These are phyloP conservation scores for Microchirus variegatus DNA, from an alignment of 2,797 vertebrate species.

Conservation along the genomic window DNA sequence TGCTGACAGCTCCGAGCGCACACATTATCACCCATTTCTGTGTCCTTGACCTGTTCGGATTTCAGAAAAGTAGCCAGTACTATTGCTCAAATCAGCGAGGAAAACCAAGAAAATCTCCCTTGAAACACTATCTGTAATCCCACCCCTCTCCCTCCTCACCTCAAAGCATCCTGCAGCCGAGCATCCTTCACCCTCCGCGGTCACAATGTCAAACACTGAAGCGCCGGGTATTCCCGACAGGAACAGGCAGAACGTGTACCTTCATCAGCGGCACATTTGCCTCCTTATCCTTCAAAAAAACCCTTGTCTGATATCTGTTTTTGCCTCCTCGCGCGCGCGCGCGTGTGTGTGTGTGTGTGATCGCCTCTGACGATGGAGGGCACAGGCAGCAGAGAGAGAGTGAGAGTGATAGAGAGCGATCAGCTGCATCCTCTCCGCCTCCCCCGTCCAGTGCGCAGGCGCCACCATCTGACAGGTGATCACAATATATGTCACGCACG, in stretches of 20 bases:
- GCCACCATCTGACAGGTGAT: constrained; percentile 79
- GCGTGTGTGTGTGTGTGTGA: constrained; percentile 52
- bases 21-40: constrained; percentile 75
- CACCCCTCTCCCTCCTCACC: constrained; percentile 22
- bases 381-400: constrained; percentile 64
- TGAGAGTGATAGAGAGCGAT: constrained; percentile 54
- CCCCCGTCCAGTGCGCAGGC: constrained; percentile 82
- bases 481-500: constrained; percentile 76
- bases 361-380: constrained; percentile 77
- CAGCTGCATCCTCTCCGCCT: constrained; percentile 74
- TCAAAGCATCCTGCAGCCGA: constrained; percentile 84
- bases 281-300: constrained; percentile 61
- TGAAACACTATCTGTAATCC: constrained; percentile 33
- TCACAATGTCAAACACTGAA: constrained; percentile 74
- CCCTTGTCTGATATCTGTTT: constrained; percentile 15
- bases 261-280: constrained; percentile 49
- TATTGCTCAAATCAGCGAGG: constrained; percentile 66
- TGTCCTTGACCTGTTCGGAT: constrained; percentile 87
- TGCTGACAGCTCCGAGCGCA: constrained; percentile 43
- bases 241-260: constrained; percentile 57
- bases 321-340: constrained; percentile 52
- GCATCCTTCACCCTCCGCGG: constrained; percentile 91
- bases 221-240: constrained; percentile 19
- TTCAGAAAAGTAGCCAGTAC: constrained; percentile 65
- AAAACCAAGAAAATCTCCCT: constrained; percentile 67